These are phyloP conservation scores for Pedetes capensis DNA, from an alignment of 2,113 vertebrate species.

Conservation along the genomic window DNA sequence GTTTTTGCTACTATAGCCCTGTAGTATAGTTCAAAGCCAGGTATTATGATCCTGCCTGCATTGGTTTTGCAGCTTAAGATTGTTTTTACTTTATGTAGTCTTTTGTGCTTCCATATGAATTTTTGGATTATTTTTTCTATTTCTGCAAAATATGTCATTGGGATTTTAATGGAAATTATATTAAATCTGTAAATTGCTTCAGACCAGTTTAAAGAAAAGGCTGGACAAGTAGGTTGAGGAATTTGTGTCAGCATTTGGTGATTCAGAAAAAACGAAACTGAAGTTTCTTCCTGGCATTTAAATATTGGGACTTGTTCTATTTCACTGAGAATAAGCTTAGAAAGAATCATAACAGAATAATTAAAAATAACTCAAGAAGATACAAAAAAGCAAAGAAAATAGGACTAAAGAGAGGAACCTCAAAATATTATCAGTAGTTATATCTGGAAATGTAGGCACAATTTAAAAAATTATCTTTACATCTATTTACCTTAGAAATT, in stretches of 20 bases:
- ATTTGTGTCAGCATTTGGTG: neutral
- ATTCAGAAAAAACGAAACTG: neutral
- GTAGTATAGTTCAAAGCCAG: no score
- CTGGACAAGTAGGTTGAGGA: neutral
- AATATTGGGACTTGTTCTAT: neutral
- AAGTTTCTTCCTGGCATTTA: neutral
- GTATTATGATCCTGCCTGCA: no score
- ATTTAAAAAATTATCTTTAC: neutral
- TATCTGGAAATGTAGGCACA: neutral
- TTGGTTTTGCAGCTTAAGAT: no score
- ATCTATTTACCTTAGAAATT: neutral
- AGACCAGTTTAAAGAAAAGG: no score
- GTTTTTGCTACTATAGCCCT: no score
- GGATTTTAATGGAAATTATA: no score
- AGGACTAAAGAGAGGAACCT: neutral
- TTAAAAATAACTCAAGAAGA: conserved; percentile 3
- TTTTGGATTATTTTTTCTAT: no score
- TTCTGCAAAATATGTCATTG: no score
- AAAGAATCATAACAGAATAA: neutral
- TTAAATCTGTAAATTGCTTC: no score
- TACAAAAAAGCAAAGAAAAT: neutral
- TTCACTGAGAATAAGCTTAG: neutral
- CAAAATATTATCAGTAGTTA: neutral
- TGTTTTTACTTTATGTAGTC: no score
- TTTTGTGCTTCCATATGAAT: no score